phyloP scores from a whole-genome alignment of 2,888 invertebrate genomes.

The Hypsopygia costalis region DNA sequence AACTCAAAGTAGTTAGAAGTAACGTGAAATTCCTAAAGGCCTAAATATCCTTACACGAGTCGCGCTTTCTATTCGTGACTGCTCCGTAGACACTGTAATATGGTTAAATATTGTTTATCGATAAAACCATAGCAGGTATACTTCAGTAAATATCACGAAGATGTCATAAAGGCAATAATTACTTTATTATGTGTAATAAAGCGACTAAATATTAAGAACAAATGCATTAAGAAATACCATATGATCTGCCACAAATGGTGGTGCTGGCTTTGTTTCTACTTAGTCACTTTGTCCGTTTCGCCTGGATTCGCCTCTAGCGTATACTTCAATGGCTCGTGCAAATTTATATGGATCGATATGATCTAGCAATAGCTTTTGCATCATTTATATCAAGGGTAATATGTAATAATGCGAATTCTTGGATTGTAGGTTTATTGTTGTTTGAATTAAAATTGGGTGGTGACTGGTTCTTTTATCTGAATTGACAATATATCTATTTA shows the following conservation, averaged over 20 bases:
- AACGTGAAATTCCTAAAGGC: slow-evolving; percentile 8
- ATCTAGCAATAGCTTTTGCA: slow-evolving; percentile 11
- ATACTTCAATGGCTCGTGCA: slow-evolving; percentile 37
- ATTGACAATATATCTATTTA: too few relatives aligned
- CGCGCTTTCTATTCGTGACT: slow-evolving; percentile 12
- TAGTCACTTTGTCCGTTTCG: slow-evolving; percentile 33
- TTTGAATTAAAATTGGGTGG: too few relatives aligned
- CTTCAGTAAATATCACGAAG: slow-evolving; percentile 1
- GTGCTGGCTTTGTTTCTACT: slow-evolving; percentile 36
- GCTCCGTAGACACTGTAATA: slow-evolving; percentile 5
- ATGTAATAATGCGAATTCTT: too few relatives aligned
- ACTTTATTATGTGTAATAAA: not conserved
- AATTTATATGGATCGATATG: slow-evolving; percentile 38
- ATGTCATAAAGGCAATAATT: not conserved
- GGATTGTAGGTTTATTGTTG: too few relatives aligned
- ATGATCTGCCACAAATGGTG: too few relatives aligned
- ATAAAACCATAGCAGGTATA: not conserved
- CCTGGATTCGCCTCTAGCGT: slow-evolving; percentile 31
- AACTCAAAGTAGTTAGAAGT: slow-evolving; percentile 6
- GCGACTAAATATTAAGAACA: too few relatives aligned
- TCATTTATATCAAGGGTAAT: not conserved
- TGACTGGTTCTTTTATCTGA: too few relatives aligned
- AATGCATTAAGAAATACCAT: too few relatives aligned
- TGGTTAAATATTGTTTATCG: slow-evolving; percentile 3
- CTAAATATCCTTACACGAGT: slow-evolving; percentile 6